These are phyloP conservation scores for Cydia strobilella DNA, from an alignment of 1,140 invertebrate species.

Conservation along the genomic window DNA sequence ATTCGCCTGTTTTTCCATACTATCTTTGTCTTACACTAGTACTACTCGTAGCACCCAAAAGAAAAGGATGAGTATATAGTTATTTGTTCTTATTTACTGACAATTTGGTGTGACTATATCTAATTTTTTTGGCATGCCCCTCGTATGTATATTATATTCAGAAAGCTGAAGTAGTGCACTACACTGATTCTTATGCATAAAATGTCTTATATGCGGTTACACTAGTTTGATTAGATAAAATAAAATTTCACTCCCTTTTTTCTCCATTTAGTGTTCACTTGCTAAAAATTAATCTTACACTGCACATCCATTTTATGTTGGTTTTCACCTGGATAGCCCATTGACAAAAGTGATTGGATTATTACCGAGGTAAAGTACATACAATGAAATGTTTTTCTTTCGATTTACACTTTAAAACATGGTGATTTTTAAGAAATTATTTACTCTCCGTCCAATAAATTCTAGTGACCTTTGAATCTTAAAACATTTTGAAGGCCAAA, in stretches of 20 bases:
- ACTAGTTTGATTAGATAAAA: neutral
- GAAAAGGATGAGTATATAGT: no score
- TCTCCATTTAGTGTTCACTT: neutral
- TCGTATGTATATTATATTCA: no score
- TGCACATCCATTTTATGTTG: constrained; percentile 61
- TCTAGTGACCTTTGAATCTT: no score
- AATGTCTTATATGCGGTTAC: neutral
- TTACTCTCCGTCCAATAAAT: neutral
- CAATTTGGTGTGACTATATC: no score
- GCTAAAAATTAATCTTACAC: constrained; percentile 34
- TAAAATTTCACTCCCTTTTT: neutral
- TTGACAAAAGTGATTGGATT: constrained; percentile 91
- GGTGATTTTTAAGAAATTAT: neutral
- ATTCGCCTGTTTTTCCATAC: no score
- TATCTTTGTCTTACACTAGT: no score
- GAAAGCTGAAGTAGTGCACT: neutral
- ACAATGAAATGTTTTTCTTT: neutral
- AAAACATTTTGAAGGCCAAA: neutral
- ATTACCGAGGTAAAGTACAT: constrained; percentile 89
- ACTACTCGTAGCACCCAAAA: no score
- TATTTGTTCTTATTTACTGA: no score
- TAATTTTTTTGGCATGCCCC: no score
- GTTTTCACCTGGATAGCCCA: constrained; percentile 82
- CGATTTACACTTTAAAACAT: neutral
- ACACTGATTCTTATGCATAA: constrained; percentile 7